Evolutionary conservation across 2,888 invertebrate species (phyloP).

Genomic region (Ditula angustiorana): DNA sequence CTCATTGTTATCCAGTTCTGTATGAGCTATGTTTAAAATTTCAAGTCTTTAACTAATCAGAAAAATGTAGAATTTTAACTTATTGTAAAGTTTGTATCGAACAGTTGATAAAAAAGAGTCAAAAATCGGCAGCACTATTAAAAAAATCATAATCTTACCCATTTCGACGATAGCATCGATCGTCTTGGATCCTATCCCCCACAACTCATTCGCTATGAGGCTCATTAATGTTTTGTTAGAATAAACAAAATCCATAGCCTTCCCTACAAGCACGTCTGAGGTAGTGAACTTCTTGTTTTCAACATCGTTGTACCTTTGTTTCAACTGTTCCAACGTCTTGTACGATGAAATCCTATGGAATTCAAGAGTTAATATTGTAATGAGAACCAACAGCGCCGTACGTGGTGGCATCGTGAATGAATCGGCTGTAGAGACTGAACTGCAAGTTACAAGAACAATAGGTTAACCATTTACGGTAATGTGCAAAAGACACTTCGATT

Average conservation of each 20-base stretch:
- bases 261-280: conserved; percentile 65
- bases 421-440: not conserved
- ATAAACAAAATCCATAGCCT: conserved; percentile 73
- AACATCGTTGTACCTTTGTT: conserved; percentile 53
- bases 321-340: conserved; percentile 60
- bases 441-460: conserved; percentile 1
- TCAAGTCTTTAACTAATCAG: too few relatives aligned
- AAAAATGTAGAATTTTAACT: too few relatives aligned
- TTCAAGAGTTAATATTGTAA: conserved; percentile 51
- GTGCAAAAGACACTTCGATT: not conserved
- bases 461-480: not conserved
- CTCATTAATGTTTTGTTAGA: conserved; percentile 74
- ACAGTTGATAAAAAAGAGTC: too few relatives aligned
- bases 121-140: too few relatives aligned
- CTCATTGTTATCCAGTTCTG: too few relatives aligned
- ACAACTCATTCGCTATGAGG: conserved; percentile 69
- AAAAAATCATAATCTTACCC: too few relatives aligned
- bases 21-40: too few relatives aligned
- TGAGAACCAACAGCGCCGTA: conserved; percentile 43
- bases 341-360: conserved; percentile 53
- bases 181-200: conserved; percentile 70
- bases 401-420: conserved; percentile 53
- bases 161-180: conserved; percentile 68
- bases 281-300: conserved; percentile 56
- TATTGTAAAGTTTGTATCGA: too few relatives aligned